Conservation (phyloP, 1,140 invertebrate genomes). For the Drosophila seguyi region DNA sequence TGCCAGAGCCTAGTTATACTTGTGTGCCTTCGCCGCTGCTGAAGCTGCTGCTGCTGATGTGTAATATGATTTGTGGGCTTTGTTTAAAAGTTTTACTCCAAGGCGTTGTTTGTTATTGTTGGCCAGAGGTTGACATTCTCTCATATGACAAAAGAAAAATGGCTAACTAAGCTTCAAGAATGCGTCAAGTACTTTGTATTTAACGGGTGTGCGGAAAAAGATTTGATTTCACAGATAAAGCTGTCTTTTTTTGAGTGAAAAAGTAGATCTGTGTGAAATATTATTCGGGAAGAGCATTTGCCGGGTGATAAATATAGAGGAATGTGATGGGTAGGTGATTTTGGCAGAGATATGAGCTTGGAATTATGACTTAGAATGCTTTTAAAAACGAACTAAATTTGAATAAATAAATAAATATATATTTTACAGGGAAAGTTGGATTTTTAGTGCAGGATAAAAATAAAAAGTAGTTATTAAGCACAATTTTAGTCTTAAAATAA, state of each 20-base stretch:
- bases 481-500: too few species aligned
- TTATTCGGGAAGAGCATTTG: background rate
- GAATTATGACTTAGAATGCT: background rate
- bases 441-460: too few species aligned
- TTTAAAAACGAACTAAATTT: background rate
- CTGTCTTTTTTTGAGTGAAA: slow-evolving; percentile 8
- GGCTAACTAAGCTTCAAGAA: slow-evolving; percentile 36
- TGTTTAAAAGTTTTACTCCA: slow-evolving; percentile 62
- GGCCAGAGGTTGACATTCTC: slow-evolving; percentile 59
- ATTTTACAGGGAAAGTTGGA: too few species aligned
- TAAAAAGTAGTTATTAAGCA: too few species aligned
- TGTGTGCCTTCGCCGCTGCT: slow-evolving; percentile 14
- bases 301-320: background rate
- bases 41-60: slow-evolving; percentile 33
- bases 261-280: slow-evolving; percentile 28
- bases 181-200: slow-evolving; percentile 31
- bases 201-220: background rate
- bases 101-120: slow-evolving; percentile 56
- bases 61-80: slow-evolving; percentile 72
- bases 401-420: too few species aligned
- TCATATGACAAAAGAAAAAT: slow-evolving; percentile 60
- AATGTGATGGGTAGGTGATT: slow-evolving; percentile 1
- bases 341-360: background rate
- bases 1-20: slow-evolving; percentile 48
- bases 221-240: slow-evolving; percentile 42